These are phyloP conservation scores for Pagrus major DNA, from an alignment of 2,113 vertebrate genomes.

Conservation along the genomic window DNA sequence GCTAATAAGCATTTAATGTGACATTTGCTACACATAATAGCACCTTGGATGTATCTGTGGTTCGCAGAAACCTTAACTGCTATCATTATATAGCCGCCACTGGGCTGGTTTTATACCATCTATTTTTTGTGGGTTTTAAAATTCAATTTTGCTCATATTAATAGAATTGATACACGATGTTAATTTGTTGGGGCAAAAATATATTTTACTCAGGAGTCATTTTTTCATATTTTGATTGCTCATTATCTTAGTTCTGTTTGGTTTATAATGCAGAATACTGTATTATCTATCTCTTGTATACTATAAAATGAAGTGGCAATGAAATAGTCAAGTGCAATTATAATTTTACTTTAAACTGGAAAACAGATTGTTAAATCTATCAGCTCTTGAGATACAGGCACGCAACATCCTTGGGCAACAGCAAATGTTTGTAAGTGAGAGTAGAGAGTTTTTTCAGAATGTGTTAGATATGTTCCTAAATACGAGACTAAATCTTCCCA, in stretches of 20 bases:
- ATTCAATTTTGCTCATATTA: neutral
- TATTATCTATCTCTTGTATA: neutral
- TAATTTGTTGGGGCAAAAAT: neutral
- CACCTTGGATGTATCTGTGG: too few relatives aligned
- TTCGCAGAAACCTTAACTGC: too few relatives aligned
- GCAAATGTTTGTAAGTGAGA: neutral
- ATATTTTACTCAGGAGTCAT: neutral
- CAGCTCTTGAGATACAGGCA: neutral
- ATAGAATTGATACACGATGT: neutral
- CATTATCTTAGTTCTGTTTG: neutral
- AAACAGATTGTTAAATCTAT: neutral
- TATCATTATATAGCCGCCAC: too few relatives aligned
- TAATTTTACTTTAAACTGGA: constrained; percentile 1
- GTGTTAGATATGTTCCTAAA: neutral
- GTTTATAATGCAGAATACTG: neutral
- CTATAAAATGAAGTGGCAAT: neutral
- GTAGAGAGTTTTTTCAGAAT: constrained; percentile 4
- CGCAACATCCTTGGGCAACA: neutral
- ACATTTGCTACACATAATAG: too few relatives aligned
- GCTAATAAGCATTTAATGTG: too few relatives aligned
- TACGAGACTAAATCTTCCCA: neutral
- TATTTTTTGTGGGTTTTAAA: neutral
- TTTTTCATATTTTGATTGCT: neutral
- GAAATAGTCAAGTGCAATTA: neutral
- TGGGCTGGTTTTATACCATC: too few relatives aligned